Evolutionary conservation across 2,888 invertebrate species (phyloP).

Genomic region (Morpho achilles): DNA sequence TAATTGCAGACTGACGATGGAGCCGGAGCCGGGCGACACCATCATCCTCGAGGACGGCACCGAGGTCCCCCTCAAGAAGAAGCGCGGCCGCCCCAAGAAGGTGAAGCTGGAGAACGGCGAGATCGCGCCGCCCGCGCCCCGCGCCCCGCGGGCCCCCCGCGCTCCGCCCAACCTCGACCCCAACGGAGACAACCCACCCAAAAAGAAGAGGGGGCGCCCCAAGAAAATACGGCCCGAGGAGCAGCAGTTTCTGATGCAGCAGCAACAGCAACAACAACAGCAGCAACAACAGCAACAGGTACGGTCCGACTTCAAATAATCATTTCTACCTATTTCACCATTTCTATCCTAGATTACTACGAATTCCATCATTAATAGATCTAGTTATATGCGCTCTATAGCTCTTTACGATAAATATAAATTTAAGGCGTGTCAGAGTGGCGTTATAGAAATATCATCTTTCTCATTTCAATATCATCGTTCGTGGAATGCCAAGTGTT

Average conservation of each 20-base stretch:
- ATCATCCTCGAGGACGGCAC: slow-evolving; percentile 81
- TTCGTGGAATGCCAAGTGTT: too few species aligned
- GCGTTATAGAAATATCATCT: too few species aligned
- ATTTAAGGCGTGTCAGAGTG: too few species aligned
- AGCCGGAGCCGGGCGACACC: slow-evolving; percentile 75
- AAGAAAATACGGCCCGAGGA: slow-evolving; percentile 89
- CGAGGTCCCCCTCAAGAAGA: slow-evolving; percentile 88
- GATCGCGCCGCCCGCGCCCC: slow-evolving; percentile 77
- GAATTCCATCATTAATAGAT: too few species aligned
- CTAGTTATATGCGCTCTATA: too few species aligned
- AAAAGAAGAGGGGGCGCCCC: slow-evolving; percentile 92
- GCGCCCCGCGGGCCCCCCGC: slow-evolving; percentile 67
- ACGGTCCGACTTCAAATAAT: background rate
- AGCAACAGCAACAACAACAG: slow-evolving; percentile 63
- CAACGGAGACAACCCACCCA: slow-evolving; percentile 79
- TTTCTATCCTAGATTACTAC: too few species aligned
- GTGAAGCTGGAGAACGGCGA: slow-evolving; percentile 83
- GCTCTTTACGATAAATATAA: too few species aligned
- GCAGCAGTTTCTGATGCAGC: slow-evolving; percentile 72
- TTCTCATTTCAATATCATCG: too few species aligned
- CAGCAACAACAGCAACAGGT: slow-evolving; percentile 51
- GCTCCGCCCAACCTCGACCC: slow-evolving; percentile 45
- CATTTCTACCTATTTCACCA: background rate
- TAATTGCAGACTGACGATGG: slow-evolving; percentile 69
- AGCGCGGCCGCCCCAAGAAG: slow-evolving; percentile 94